A percentile compares a stretch with the other conserved stretches of the same genome.
These are phyloP conservation scores for Enteromius viviparus DNA, from an alignment of 2,797 vertebrate species.

Conservation along the genomic window DNA sequence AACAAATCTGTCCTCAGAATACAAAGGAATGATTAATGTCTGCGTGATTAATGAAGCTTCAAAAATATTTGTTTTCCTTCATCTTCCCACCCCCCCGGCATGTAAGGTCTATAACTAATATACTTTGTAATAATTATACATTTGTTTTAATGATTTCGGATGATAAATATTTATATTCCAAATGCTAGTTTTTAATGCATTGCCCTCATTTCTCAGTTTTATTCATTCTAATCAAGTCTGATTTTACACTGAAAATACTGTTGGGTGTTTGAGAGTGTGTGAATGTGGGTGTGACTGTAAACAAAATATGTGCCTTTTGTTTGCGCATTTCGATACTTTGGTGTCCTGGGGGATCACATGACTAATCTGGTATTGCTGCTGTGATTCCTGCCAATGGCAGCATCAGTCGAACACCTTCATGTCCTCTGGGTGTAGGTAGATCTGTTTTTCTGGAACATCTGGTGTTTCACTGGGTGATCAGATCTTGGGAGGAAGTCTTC, in stretches of 20 bases:
- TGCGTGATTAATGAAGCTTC: conserved; percentile 17
- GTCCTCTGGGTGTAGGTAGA: background rate
- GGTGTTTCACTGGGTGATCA: conserved; percentile 43
- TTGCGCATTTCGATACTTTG: conserved; percentile 27
- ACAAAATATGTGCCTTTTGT: conserved; percentile 27
- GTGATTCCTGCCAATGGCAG: conserved; percentile 14
- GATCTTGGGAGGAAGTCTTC: conserved; percentile 35
- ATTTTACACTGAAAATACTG: background rate
- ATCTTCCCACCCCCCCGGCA: background rate
- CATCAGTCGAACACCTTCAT: background rate
- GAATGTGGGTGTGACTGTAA: conserved; percentile 19
- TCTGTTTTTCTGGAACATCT: conserved; percentile 50
- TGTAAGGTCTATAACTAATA: conserved; percentile 12
- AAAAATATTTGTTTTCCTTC: conserved; percentile 16
- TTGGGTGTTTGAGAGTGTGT: conserved; percentile 4
- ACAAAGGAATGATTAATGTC: conserved; percentile 26
- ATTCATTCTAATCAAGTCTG: background rate
- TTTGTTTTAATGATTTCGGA: background rate
- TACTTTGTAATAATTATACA: background rate
- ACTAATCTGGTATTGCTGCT: background rate
- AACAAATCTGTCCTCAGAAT: conserved; percentile 31
- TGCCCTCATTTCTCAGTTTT: background rate
- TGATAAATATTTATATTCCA: conserved; percentile 7
- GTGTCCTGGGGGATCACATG: background rate
- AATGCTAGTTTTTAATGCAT: conserved; percentile 14